Percentiles rank a stretch among this genome's conserved stretches.
Conservation (phyloP, 2,888 invertebrate species). For the Spodoptera exigua region DNA sequence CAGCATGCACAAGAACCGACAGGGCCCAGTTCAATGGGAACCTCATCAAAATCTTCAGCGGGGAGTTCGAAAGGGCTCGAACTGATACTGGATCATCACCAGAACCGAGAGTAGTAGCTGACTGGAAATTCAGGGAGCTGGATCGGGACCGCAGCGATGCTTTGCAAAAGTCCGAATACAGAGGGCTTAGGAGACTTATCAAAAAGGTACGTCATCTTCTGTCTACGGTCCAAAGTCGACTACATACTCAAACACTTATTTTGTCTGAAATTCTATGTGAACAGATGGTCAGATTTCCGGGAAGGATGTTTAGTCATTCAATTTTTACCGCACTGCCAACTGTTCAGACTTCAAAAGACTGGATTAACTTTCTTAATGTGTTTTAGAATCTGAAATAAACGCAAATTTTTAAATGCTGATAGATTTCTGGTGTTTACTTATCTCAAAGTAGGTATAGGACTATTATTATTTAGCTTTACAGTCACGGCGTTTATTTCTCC, state of each 20-base stretch:
- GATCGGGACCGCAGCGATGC: constrained; percentile 94
- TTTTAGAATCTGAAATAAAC: too few relatives aligned
- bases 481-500: too few relatives aligned
- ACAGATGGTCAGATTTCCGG: constrained; percentile 12
- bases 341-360: too few relatives aligned
- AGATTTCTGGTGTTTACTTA: too few relatives aligned
- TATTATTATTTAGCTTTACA: too few relatives aligned
- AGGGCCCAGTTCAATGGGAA: constrained; percentile 95
- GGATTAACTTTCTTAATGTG: too few relatives aligned
- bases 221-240: constrained; percentile 6
- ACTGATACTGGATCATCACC: constrained; percentile 67
- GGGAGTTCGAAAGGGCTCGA: constrained; percentile 91
- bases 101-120: constrained; percentile 90
- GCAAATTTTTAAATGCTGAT: too few relatives aligned
- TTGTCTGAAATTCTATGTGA: not conserved
- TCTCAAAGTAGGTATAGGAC: too few relatives aligned
- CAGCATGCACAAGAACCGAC: constrained; percentile 93
- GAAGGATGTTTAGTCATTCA: constrained; percentile 18
- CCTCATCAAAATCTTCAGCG: constrained; percentile 95
- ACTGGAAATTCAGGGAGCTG: constrained; percentile 97
- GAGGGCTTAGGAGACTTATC: constrained; percentile 94
- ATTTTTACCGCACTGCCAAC: not conserved
- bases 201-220: constrained; percentile 90
- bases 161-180: constrained; percentile 94
- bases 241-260: not conserved